Percentiles rank a stretch among this genome's conserved stretches.
Evolutionary conservation across 2,888 invertebrate genomes (phyloP).

Genomic region (Helobdella robusta): DNA sequence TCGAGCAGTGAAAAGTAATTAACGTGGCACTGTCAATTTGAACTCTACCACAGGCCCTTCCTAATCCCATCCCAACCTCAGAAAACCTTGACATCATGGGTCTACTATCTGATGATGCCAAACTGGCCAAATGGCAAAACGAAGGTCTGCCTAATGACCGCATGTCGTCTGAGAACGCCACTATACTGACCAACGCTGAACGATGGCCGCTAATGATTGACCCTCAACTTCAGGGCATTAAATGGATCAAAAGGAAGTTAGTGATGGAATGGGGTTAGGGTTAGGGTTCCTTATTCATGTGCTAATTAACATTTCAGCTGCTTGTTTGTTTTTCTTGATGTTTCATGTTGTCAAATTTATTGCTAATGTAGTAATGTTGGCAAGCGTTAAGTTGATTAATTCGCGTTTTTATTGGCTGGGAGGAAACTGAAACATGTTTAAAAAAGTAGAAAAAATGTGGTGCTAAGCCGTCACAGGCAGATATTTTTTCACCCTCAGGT

Average conservation of each 20-base stretch:
- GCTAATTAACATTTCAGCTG: neutral
- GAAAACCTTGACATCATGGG: conserved; percentile 75
- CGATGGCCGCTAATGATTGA: conserved; percentile 96
- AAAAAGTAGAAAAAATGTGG: too few species aligned
- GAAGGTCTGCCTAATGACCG: conserved; percentile 87
- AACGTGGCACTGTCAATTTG: neutral
- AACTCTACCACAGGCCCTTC: conserved; percentile 55
- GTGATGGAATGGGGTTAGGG: too few species aligned
- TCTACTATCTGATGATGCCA: conserved; percentile 82
- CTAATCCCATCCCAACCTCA: conserved; percentile 76
- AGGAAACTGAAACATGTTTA: too few species aligned
- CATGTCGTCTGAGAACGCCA: conserved; percentile 95
- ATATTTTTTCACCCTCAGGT: conserved; percentile 59
- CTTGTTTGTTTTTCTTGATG: too few species aligned
- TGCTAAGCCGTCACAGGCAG: too few species aligned
- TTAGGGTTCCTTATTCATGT: neutral
- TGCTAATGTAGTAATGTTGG: too few species aligned
- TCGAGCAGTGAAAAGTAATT: neutral
- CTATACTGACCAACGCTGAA: conserved; percentile 82
- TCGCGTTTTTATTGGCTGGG: too few species aligned
- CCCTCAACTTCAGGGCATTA: conserved; percentile 80
- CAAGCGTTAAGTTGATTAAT: too few species aligned
- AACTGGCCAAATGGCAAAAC: conserved; percentile 90
- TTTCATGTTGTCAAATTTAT: too few species aligned
- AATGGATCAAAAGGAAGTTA: conserved; percentile 83